Base-by-base conservation (phyloP, 2,888 invertebrate genomes). In the Mycalesis mineus region DNA sequence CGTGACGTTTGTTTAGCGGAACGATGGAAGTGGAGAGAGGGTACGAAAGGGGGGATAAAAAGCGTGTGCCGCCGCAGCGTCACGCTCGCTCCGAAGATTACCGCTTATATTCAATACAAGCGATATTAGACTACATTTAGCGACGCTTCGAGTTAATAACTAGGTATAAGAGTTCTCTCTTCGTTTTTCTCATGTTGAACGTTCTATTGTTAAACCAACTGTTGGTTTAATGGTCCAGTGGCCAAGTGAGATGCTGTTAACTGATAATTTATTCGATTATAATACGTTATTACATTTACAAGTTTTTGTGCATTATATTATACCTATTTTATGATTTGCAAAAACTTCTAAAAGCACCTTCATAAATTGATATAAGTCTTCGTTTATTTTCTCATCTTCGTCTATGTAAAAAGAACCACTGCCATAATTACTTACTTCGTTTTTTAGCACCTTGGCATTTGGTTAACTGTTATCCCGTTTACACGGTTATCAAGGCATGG, bases 1-100 rank as follows among this genome's bases (percentile, higher is more conserved):
- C 87, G 85, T 88, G 86, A 87, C 83, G 87, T 88, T 88, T 88
- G 88, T 86, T 88, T 87, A 88, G 84, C 76, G 82, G 82, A 84
- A 84, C 85, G 80, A 77, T 77, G 65, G 66, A 66, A 65, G 63
- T 52, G 58, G 56, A 37, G 57, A 51, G 61, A 52, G 53, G 61
- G 15, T 29, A 9, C 15, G 31, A 14, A 15, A 47, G 47, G 62
- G 55, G 55, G 62, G 61, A 56, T 58, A 67, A 66, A 65, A 72
- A 75, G 74, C 77, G 70, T 78, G 80, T 79, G 79, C 75, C 70
- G 60, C 71, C 74, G 74, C 73, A 67, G 60, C 71, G 71, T 73
- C 80, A 74, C 75, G 74, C 75, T 75, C 73, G 70, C 73, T 63
- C 65, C 68, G 60, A 62, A 63, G 67, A 71, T 73, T 71, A 71